Conservation (phyloP, 1,140 invertebrate species). For the Philaenus spumarius region DNA sequence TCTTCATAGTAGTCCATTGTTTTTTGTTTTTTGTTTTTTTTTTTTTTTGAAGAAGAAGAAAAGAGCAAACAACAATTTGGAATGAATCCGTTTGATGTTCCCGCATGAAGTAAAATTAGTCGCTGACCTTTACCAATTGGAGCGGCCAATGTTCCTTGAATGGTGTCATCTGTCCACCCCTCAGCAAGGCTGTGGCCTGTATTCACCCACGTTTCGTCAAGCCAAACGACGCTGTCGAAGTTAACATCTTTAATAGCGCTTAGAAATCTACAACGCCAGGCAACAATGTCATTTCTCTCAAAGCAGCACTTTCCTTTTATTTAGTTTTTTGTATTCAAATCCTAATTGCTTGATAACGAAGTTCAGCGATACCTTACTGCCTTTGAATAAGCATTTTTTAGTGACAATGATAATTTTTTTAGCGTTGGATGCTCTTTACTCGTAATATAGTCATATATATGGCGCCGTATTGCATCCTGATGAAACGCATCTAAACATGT, state of each 20-base stretch:
- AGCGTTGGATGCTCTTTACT: no score
- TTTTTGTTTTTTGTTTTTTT: no score
- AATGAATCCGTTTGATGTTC: neutral
- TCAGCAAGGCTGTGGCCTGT: neutral
- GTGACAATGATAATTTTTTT: no score
- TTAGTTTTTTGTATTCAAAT: no score
- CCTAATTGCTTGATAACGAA: no score
- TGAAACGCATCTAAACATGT: no score
- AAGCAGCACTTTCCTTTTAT: no score
- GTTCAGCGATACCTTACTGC: no score
- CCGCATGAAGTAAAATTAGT: neutral
- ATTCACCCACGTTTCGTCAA: conserved; percentile 1
- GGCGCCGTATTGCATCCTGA: no score
- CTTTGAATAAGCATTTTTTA: no score
- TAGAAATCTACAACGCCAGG: neutral
- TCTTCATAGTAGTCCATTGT: neutral
- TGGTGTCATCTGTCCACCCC: neutral
- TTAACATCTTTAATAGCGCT: neutral
- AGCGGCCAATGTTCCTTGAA: neutral
- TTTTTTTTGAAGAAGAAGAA: no score
- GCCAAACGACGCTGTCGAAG: neutral
- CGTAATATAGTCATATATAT: no score
- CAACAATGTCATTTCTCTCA: neutral
- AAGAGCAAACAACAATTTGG: neutral
- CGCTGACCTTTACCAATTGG: neutral